Evolutionary conservation across 2,888 invertebrate species (phyloP).

Genomic region (Barypeithes pellucidus): DNA sequence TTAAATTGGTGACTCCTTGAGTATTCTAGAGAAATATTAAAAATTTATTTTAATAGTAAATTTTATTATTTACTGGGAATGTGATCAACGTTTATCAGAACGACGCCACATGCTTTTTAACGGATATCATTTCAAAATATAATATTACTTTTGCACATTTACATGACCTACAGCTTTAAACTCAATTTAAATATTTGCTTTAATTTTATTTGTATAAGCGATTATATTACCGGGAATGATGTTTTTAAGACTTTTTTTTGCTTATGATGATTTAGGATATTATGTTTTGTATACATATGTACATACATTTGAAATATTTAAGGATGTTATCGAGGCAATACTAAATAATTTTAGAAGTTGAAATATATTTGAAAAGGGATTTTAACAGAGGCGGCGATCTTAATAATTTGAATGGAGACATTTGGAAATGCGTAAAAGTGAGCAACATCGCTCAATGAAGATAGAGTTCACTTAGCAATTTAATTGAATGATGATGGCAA

Average conservation of each 20-base stretch:
- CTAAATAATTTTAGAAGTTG: neutral
- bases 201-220: conserved; percentile 16
- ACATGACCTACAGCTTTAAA: conserved; percentile 12
- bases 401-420: no score
- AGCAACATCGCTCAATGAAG: no score
- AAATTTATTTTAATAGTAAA: no score
- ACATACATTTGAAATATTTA: neutral
- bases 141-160: neutral
- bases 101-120: neutral
- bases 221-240: conserved; percentile 16
- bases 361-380: neutral
- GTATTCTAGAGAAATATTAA: no score
- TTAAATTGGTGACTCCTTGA: no score
- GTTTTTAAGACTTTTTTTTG: no score
- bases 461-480: no score
- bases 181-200: conserved; percentile 19
- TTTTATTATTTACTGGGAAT: no score
- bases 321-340: neutral
- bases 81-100: no score
- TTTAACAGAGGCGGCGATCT: no score
- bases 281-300: neutral
- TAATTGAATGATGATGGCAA: no score
- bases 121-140: neutral
- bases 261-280: neutral
- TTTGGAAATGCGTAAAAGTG: no score